phyloP scores from a whole-genome alignment of 2,888 invertebrate species.

The Cryptophagus acutangulus region DNA sequence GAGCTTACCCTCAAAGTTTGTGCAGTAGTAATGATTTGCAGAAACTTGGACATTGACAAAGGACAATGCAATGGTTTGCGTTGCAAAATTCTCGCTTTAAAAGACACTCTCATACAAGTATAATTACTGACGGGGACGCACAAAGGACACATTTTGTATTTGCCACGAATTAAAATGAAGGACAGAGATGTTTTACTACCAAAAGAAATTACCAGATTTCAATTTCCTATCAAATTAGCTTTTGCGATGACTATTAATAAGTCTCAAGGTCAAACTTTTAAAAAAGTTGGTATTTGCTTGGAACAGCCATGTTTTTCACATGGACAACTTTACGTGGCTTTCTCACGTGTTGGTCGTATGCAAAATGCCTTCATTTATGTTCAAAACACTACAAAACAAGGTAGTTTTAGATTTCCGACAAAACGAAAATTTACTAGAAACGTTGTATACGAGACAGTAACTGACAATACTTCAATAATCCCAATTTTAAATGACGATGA shows the following conservation, averaged over 20 bases:
- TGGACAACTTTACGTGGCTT: slow-evolving; percentile 25
- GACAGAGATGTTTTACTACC: slow-evolving; percentile 15
- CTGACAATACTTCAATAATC: background rate
- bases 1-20: slow-evolving; percentile 23
- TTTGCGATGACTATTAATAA: slow-evolving; percentile 29
- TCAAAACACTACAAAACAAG: background rate
- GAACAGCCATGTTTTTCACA: slow-evolving; percentile 21
- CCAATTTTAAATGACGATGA: background rate
- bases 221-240: slow-evolving; percentile 24
- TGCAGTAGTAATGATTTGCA: slow-evolving; percentile 24
- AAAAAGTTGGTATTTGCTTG: slow-evolving; percentile 19
- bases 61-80: slow-evolving; percentile 27
- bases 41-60: slow-evolving; percentile 22
- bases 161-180: slow-evolving; percentile 16
- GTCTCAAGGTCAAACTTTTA: slow-evolving; percentile 25
- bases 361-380: background rate
- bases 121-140: slow-evolving; percentile 13
- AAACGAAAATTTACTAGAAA: background rate
- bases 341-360: slow-evolving; percentile 21
- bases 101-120: slow-evolving; percentile 3
- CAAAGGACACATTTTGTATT: slow-evolving; percentile 6
- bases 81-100: background rate
- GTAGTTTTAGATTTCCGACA: background rate
- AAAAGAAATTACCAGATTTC: slow-evolving; percentile 13
- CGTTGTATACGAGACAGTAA: background rate